Percentiles rank a stretch among this genome's conserved stretches.
These are phyloP conservation scores for Protodeltote pygarga DNA, from an alignment of 2,888 invertebrate genomes.

Conservation along the genomic window DNA sequence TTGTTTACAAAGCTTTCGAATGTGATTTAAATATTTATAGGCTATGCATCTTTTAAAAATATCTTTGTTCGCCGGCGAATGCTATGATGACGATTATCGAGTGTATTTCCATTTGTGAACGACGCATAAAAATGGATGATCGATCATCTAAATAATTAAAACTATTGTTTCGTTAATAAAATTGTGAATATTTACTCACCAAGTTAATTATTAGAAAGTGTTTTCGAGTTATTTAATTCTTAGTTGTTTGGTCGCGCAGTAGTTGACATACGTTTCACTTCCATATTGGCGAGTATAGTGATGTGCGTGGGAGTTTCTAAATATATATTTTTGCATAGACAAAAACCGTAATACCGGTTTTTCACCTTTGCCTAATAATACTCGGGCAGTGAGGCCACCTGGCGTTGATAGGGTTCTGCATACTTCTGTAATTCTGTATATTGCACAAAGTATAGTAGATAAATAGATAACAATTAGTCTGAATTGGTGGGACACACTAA, in stretches of 20 bases:
- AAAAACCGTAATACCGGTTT: constrained; percentile 42
- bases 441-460: no score
- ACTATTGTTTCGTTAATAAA: constrained; percentile 28
- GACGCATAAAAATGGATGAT: constrained; percentile 12
- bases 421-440: no score
- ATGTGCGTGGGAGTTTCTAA: constrained; percentile 31
- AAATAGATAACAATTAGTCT: no score
- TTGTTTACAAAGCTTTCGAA: constrained; percentile 53
- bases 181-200: constrained; percentile 69
- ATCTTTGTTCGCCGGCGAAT: constrained; percentile 67
- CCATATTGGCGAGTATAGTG: constrained; percentile 81
- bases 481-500: no score
- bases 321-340: constrained; percentile 2
- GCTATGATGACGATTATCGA: constrained; percentile 55
- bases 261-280: constrained; percentile 82
- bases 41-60: constrained; percentile 50
- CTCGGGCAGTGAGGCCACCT: no score
- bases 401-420: no score
- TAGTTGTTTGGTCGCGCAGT: constrained; percentile 74
- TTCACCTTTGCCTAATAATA: background rate
- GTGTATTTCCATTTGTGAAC: constrained; percentile 43
- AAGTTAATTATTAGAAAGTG: constrained; percentile 67
- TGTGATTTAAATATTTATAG: constrained; percentile 51
- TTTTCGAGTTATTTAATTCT: constrained; percentile 79
- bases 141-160: constrained; percentile 25